Base-by-base conservation (phyloP, 2,797 vertebrate genomes). In the Periophthalmus magnuspinnatus region DNA sequence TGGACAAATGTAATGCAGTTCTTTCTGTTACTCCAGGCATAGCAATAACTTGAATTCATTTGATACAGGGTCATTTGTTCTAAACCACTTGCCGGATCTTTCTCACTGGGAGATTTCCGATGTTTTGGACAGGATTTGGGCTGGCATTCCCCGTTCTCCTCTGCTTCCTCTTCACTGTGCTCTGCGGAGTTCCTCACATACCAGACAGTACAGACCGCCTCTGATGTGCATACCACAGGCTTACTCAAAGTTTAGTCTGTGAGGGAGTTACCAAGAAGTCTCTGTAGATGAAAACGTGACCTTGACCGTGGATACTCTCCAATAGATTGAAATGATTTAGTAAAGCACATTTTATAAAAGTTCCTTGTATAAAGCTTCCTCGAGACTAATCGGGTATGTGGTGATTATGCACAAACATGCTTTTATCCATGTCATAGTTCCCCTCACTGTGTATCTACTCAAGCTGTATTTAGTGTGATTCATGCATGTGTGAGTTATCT, bases 121-220 rank as follows among this genome's bases (percentile, higher is more conserved):
- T 17, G 66, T 50, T 65, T 78, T 76, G 69, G 70, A 38, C 57
- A 74, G 67, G 62, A 83, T 33, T 81, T 75, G 33, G 75, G 81
- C 64, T 57, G 55, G 75, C 63, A 14, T 58, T 67, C 65, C 58
- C 32, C 59, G 70, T 41, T 28, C 59, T 79, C 55, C 59, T 81
- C 65, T 73, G 69, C 50, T 79, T 76, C 69, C 80, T 87, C 69
- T 72, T 65, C 61, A 62, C 74, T 77, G 77, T 75, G 81, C 73
- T 80, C 66, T 70, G 81, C 78, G 64, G 81, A 90, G 84, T 92
- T 93, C 89, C 81, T 89, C 78, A 88, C 89, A 92, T 93, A 91
- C 92, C 93, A 94, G 89, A 89, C 90, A 88, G 76, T 84, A 88
- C 89, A 93, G 88, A 88, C 89, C 86, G 78, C 78, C 85, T 88